Conservation (phyloP, 1,140 invertebrate species). For the Caenorhabditis inopinata region DNA sequence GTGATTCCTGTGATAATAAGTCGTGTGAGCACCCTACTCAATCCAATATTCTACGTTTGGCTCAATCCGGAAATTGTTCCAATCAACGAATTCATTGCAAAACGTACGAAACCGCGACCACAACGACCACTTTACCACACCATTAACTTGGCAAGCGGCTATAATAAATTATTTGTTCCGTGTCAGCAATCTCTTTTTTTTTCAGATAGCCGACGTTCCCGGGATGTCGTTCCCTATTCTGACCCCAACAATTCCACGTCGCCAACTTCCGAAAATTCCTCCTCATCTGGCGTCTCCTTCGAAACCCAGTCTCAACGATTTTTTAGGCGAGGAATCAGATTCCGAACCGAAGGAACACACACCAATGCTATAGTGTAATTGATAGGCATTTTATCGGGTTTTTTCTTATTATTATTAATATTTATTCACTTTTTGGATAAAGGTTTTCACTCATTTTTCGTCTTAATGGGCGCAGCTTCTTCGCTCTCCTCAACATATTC, state of each 20-base stretch:
- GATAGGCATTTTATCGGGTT: background rate
- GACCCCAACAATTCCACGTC: constrained; percentile 33
- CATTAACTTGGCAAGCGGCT: constrained; percentile 12
- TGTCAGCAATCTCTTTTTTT: too few species aligned
- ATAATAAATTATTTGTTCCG: background rate
- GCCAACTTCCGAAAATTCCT: constrained; percentile 46
- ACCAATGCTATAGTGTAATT: background rate
- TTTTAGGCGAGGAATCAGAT: background rate
- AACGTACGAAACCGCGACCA: constrained; percentile 26
- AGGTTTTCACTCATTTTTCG: too few species aligned
- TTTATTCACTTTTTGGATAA: too few species aligned
- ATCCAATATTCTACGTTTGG: constrained; percentile 44
- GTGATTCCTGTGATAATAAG: constrained; percentile 30
- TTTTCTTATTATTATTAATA: too few species aligned
- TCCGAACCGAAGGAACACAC: constrained; percentile 11
- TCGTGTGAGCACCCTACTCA: constrained; percentile 32
- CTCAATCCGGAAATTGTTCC: constrained; percentile 44
- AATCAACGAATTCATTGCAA: constrained; percentile 35
- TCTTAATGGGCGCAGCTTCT: background rate
- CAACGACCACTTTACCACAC: constrained; percentile 40
- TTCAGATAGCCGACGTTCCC: constrained; percentile 34
- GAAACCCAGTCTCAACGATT: background rate
- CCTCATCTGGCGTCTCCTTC: constrained; percentile 42
- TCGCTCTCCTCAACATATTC: constrained; percentile 7
- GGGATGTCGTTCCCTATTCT: constrained; percentile 38